Percentiles rank a stretch among this genome's conserved stretches.
These are phyloP conservation scores for Aproaerema taeniolella DNA, from an alignment of 2,888 invertebrate species.

Conservation along the genomic window DNA sequence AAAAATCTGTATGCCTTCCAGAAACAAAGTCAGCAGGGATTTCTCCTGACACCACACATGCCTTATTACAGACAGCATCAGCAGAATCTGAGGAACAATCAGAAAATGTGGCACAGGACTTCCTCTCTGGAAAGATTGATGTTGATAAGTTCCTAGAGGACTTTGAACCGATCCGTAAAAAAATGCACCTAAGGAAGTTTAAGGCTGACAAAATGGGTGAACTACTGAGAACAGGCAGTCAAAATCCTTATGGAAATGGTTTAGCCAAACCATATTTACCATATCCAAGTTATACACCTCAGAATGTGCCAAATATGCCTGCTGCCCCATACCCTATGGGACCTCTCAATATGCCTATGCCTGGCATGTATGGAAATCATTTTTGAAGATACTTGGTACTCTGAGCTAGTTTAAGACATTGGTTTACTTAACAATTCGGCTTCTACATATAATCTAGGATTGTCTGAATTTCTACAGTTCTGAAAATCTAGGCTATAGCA, in stretches of 20 bases:
- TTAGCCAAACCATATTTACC: slow-evolving; percentile 58
- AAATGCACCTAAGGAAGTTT: slow-evolving; percentile 83
- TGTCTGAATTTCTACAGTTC: neutral
- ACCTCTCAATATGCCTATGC: slow-evolving; percentile 88
- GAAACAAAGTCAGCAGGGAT: slow-evolving; percentile 86
- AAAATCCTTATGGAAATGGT: slow-evolving; percentile 57
- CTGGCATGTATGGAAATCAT: slow-evolving; percentile 73
- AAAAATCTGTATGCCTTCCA: too few relatives aligned
- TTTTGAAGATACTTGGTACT: slow-evolving; percentile 42
- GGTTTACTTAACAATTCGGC: slow-evolving; percentile 2
- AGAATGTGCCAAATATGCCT: slow-evolving; percentile 79
- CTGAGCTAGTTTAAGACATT: too few relatives aligned
- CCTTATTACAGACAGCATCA: slow-evolving; percentile 92
- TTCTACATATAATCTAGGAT: neutral
- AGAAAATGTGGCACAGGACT: slow-evolving; percentile 88
- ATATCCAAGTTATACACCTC: slow-evolving; percentile 60
- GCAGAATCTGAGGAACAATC: slow-evolving; percentile 96
- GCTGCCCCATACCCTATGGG: slow-evolving; percentile 86
- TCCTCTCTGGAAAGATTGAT: slow-evolving; percentile 83
- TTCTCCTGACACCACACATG: slow-evolving; percentile 91
- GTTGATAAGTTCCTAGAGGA: slow-evolving; percentile 91
- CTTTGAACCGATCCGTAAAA: slow-evolving; percentile 84
- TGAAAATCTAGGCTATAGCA: too few relatives aligned
- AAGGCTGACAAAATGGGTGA: slow-evolving; percentile 96
- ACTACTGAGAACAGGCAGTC: slow-evolving; percentile 69